A percentile compares a stretch with the other conserved stretches of the same genome.
phyloP scores from a whole-genome alignment of 2,888 invertebrate species.

The Pardosa pseudoannulata region DNA sequence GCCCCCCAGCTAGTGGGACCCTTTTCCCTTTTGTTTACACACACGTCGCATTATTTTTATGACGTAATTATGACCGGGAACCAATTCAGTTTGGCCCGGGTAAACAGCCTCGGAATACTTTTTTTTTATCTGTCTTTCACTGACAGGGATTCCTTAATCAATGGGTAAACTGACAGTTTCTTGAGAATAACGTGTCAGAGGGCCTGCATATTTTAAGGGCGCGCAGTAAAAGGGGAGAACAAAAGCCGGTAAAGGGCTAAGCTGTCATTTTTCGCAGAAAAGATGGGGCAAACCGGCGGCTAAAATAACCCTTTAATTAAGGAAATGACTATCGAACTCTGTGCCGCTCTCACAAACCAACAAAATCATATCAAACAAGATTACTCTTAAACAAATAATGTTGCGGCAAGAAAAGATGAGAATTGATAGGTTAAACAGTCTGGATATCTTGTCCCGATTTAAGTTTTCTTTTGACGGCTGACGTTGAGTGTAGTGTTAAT shows the following conservation, averaged over 20 bases:
- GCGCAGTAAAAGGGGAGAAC: neutral
- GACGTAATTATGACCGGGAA: conserved; percentile 62
- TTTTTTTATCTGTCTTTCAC: conserved; percentile 11
- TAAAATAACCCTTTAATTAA: conserved; percentile 11
- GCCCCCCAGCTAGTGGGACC: conserved; percentile 30
- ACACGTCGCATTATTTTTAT: conserved; percentile 70
- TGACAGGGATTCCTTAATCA: conserved; percentile 54
- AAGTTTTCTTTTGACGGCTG: neutral
- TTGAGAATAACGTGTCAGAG: conserved; percentile 21
- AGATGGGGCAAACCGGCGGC: neutral
- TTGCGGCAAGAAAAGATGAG: neutral
- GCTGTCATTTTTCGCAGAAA: neutral
- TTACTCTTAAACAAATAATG: conserved; percentile 11
- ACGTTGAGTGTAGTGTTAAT: neutral
- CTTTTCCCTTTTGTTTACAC: conserved; percentile 58
- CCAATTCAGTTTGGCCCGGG: conserved; percentile 25
- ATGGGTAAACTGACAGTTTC: conserved; percentile 52
- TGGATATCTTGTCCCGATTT: neutral
- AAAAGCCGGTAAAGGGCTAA: conserved; percentile 12
- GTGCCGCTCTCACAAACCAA: neutral
- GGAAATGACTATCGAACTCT: conserved; percentile 11
- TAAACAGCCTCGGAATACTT: conserved; percentile 20
- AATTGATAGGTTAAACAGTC: conserved; percentile 12
- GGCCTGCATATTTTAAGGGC: conserved; percentile 17
- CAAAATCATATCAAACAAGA: conserved; percentile 17